Evolutionary conservation across 2,888 invertebrate genomes (phyloP).

Genomic region (Agrilus cyanescens): DNA sequence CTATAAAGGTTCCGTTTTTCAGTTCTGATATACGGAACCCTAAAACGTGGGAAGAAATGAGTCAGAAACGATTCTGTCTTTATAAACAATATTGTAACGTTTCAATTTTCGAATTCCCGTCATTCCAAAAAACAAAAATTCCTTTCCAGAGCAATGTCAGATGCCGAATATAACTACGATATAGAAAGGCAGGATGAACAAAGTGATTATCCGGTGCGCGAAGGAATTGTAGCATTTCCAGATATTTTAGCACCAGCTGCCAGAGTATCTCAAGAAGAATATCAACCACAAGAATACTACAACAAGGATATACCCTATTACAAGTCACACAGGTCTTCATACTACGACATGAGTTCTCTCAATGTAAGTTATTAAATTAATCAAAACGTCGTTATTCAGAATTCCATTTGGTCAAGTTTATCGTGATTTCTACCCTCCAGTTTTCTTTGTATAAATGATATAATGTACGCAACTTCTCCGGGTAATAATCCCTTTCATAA

Average conservation of each 20-base stretch:
- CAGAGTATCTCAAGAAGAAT: conserved; percentile 21
- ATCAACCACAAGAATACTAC: conserved; percentile 27
- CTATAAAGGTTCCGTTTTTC: no score
- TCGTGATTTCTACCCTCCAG: neutral
- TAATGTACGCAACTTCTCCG: no score
- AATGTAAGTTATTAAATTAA: conserved; percentile 17
- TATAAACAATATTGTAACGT: no score
- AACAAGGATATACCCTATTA: conserved; percentile 22
- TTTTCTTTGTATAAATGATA: no score
- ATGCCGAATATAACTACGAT: conserved; percentile 24
- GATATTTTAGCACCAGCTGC: conserved; percentile 33
- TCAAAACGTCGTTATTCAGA: neutral
- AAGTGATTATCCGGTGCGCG: conserved; percentile 19
- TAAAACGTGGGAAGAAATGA: no score
- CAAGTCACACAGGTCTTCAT: conserved; percentile 23
- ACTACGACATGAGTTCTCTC: conserved; percentile 27
- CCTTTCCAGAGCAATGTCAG: conserved; percentile 19
- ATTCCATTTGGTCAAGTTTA: neutral
- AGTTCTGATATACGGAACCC: no score
- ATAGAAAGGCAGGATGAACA: conserved; percentile 21
- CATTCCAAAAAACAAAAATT: no score
- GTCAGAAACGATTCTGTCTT: no score
- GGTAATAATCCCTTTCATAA: no score
- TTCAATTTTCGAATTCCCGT: no score
- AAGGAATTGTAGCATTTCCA: conserved; percentile 32